These are phyloP conservation scores for Mystacides longicornis DNA, from an alignment of 2,888 invertebrate genomes.

Conservation along the genomic window DNA sequence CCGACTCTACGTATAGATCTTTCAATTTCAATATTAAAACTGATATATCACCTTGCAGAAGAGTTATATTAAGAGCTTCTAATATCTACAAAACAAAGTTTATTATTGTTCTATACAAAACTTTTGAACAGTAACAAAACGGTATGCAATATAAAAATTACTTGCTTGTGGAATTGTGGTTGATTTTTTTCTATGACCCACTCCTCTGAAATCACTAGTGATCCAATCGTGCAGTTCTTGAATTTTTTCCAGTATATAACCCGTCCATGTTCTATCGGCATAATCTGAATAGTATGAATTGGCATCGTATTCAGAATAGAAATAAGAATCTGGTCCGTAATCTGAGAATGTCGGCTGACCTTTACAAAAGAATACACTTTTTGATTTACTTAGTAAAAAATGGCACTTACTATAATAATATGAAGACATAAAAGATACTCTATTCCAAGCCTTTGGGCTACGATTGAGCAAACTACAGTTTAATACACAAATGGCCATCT, in stretches of 20 bases:
- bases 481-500: too few relatives aligned
- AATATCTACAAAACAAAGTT: slow-evolving; percentile 32
- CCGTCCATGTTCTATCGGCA: slow-evolving; percentile 44
- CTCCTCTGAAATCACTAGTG: slow-evolving; percentile 35
- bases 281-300: slow-evolving; percentile 39
- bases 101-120: background rate
- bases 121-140: background rate
- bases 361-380: background rate
- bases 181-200: slow-evolving; percentile 19
- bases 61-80: slow-evolving; percentile 46
- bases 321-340: slow-evolving; percentile 37
- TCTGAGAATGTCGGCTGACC: background rate
- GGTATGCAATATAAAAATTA: background rate
- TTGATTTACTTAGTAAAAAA: too few relatives aligned
- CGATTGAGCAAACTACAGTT: too few relatives aligned
- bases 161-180: slow-evolving; percentile 20
- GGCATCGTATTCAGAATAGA: slow-evolving; percentile 36
- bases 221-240: slow-evolving; percentile 50
- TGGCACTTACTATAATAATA: too few relatives aligned
- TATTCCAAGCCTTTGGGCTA: too few relatives aligned
- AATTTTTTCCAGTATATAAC: slow-evolving; percentile 45
- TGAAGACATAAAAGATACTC: too few relatives aligned
- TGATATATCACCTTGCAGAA: slow-evolving; percentile 44
- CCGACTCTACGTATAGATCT: slow-evolving; percentile 45
- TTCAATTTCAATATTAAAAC: slow-evolving; percentile 44